phyloP scores from a whole-genome alignment of 2,797 vertebrate species.

The Alca torda region DNA sequence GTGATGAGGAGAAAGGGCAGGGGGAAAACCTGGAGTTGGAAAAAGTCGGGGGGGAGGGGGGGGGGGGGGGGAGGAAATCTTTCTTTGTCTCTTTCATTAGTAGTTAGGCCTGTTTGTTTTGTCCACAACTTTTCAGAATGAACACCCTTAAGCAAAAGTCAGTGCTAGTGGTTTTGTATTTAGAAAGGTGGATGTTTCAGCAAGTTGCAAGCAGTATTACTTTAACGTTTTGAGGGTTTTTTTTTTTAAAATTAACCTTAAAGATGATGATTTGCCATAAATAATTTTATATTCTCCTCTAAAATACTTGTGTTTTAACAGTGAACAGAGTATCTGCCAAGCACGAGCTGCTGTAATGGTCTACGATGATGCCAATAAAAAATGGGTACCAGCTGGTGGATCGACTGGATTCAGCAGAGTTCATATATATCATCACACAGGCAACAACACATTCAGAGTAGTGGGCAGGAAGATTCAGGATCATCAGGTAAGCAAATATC shows the following conservation, averaged over 20 bases:
- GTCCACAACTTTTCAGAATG: not conserved
- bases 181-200: not conserved
- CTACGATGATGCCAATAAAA: constrained; percentile 98
- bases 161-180: not conserved
- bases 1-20: not conserved
- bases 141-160: not conserved
- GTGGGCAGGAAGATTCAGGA: constrained; percentile 99
- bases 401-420: constrained; percentile 98
- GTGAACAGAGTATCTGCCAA: constrained; percentile 99
- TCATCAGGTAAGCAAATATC: constrained; percentile 87
- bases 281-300: not conserved
- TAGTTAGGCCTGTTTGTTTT: not conserved
- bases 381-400: constrained; percentile 97
- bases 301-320: constrained; percentile 69
- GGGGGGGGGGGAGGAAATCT: not conserved
- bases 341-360: constrained; percentile 98
- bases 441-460: constrained; percentile 97
- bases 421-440: constrained; percentile 98
- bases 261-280: not conserved
- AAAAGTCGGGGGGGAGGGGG: not conserved
- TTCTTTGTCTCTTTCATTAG: not conserved
- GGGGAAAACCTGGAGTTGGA: no score
- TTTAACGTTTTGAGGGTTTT: not conserved
- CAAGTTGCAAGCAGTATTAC: not conserved
- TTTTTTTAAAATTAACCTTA: not conserved